Evolutionary conservation across 1,140 invertebrate species (phyloP).

Genomic region (Zaprionus ornatus): DNA sequence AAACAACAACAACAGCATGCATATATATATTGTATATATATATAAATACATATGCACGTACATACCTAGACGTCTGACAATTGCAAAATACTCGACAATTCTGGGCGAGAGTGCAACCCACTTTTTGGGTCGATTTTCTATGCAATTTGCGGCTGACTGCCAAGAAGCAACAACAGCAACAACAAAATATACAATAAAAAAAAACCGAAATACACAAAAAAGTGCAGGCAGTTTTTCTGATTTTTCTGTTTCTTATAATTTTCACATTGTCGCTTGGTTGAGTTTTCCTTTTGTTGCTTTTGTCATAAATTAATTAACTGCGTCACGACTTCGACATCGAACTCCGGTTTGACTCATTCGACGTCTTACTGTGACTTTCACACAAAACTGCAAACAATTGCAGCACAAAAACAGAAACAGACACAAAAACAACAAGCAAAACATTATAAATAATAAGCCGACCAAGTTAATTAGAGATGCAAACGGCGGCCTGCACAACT

Average conservation of each 20-base stretch:
- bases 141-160: conserved; percentile 70
- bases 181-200: conserved; percentile 23
- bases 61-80: conserved; percentile 55
- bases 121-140: conserved; percentile 65
- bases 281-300: conserved; percentile 55
- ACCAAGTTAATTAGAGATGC: conserved; percentile 62
- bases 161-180: conserved; percentile 58
- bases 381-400: conserved; percentile 61
- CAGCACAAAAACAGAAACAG: background rate
- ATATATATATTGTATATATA: too few species aligned
- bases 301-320: conserved; percentile 78
- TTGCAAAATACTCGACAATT: conserved; percentile 62
- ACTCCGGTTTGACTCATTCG: conserved; percentile 41
- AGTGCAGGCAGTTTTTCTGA: conserved; percentile 40
- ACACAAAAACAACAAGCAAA: conserved; percentile 11
- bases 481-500: conserved; percentile 30
- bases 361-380: conserved; percentile 54
- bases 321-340: conserved; percentile 66
- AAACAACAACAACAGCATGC: conserved; percentile 50
- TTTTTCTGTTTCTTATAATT: conserved; percentile 44
- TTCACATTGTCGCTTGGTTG: conserved; percentile 58
- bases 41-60: background rate
- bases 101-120: conserved; percentile 77
- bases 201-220: conserved; percentile 50
- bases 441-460: conserved; percentile 27